These are phyloP conservation scores for Papilio polytes DNA, from an alignment of 1,140 invertebrate species.

Conservation along the genomic window DNA sequence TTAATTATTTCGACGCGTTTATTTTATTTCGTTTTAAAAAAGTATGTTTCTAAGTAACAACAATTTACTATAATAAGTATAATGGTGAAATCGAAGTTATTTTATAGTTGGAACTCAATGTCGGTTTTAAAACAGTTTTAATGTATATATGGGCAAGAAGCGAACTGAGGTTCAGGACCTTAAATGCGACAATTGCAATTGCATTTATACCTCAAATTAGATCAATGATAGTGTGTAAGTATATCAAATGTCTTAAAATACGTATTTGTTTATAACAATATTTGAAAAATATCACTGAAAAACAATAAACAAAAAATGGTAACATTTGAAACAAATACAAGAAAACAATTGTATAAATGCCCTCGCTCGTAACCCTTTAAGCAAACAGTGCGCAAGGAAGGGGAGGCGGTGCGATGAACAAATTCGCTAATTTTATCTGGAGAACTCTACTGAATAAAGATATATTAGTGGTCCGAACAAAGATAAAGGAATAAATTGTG, in stretches of 20 bases:
- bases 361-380: constrained; percentile 64
- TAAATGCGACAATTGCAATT: too few species aligned
- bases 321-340: neutral
- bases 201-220: too few species aligned
- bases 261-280: too few species aligned
- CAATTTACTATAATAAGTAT: neutral
- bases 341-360: constrained; percentile 28
- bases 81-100: neutral
- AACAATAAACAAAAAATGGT: neutral
- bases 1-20: constrained; percentile 3
- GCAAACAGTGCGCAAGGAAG: constrained; percentile 56
- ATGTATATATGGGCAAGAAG: too few species aligned
- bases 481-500: constrained; percentile 83
- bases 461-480: constrained; percentile 78
- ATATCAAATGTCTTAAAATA: too few species aligned
- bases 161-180: too few species aligned
- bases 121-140: too few species aligned
- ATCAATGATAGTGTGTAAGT: too few species aligned
- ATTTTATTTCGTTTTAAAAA: neutral
- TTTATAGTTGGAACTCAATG: neutral
- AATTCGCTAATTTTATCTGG: constrained; percentile 80
- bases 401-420: constrained; percentile 60
- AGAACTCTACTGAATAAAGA: constrained; percentile 76
- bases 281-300: too few species aligned
- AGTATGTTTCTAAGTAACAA: neutral